Evolutionary conservation across 2,888 invertebrate genomes (phyloP).

Genomic region (Heterodera filipjevi): DNA sequence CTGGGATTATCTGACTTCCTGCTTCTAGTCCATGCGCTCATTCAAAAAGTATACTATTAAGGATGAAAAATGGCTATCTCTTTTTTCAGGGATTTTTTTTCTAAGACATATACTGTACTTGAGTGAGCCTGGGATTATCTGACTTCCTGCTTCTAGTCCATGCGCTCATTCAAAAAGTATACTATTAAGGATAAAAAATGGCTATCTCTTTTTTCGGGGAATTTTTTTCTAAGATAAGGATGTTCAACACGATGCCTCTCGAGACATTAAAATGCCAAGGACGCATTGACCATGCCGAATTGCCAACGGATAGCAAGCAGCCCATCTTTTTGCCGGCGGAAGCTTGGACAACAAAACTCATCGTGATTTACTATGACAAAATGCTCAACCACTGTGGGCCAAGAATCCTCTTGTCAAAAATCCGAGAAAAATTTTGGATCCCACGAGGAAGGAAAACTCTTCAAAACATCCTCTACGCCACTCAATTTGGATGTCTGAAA

Average conservation of each 20-base stretch:
- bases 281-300: background rate
- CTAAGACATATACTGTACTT: too few relatives aligned
- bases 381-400: background rate
- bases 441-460: background rate
- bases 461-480: background rate
- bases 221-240: too few relatives aligned
- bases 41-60: too few relatives aligned
- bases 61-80: too few relatives aligned
- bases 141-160: too few relatives aligned
- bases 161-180: too few relatives aligned
- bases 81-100: too few relatives aligned
- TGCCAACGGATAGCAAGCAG: background rate
- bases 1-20: too few relatives aligned
- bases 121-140: too few relatives aligned
- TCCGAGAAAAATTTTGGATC: background rate
- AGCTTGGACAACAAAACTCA: background rate
- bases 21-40: too few relatives aligned
- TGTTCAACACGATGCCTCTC: background rate
- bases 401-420: background rate
- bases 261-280: background rate
- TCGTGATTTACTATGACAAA: background rate
- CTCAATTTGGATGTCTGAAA: background rate
- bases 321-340: background rate
- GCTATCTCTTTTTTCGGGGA: too few relatives aligned
- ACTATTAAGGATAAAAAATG: too few relatives aligned